Evolutionary conservation across 2,113 vertebrate genomes (phyloP).

Genomic region (Vidua chalybeata): DNA sequence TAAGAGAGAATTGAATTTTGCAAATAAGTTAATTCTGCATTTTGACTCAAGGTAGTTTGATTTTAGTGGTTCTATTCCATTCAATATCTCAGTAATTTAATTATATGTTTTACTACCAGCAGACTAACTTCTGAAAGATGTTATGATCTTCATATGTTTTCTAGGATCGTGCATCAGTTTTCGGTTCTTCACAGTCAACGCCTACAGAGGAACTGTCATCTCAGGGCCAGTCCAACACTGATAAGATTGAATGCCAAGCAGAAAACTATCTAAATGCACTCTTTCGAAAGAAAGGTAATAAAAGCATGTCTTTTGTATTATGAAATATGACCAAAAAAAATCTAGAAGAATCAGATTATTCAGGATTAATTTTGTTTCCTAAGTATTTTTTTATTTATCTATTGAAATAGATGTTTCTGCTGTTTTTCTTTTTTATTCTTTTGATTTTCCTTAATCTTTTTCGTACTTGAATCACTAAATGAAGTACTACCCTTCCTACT

Average conservation of each 20-base stretch:
- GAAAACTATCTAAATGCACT: slow-evolving; percentile 98
- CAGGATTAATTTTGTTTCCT: background rate
- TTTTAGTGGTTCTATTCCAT: background rate
- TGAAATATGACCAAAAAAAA: background rate
- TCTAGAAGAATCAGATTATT: background rate
- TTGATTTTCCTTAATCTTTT: background rate
- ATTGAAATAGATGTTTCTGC: background rate
- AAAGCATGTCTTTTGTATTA: background rate
- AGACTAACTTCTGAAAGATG: background rate
- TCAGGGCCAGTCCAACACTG: slow-evolving; percentile 91
- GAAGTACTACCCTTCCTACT: background rate
- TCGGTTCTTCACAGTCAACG: slow-evolving; percentile 88
- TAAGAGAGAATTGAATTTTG: background rate
- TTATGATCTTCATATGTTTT: slow-evolving; percentile 34
- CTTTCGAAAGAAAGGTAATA: slow-evolving; percentile 97
- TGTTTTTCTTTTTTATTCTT: background rate
- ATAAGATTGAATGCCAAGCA: slow-evolving; percentile 94
- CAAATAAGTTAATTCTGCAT: background rate
- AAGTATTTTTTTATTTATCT: background rate
- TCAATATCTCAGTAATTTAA: background rate
- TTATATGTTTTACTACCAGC: background rate
- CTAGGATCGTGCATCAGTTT: slow-evolving; percentile 85
- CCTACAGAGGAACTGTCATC: slow-evolving; percentile 91
- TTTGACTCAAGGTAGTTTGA: background rate
- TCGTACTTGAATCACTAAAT: background rate